Evolutionary conservation across 2,113 vertebrate species (phyloP).

Genomic region (Stictonetta naevosa): DNA sequence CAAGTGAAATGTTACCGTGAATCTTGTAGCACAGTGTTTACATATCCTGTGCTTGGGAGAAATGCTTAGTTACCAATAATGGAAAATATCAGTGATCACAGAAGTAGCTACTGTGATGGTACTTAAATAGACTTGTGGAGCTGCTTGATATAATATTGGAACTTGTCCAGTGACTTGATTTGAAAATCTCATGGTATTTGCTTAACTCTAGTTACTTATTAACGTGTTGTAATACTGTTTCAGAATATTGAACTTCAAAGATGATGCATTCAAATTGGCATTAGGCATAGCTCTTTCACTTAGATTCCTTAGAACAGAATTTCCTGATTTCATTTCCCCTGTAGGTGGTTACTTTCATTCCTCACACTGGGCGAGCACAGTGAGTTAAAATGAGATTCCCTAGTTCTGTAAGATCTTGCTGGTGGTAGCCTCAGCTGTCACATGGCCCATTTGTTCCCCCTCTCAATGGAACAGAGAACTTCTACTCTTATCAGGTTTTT

Average conservation of each 20-base stretch:
- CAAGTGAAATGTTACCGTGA: neutral
- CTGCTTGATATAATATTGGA: neutral
- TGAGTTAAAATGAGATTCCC: neutral
- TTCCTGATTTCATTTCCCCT: neutral
- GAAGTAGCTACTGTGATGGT: neutral
- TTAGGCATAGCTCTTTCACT: neutral
- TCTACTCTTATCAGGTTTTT: neutral
- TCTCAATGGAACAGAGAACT: neutral
- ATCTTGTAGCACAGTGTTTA: neutral
- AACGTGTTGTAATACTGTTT: neutral
- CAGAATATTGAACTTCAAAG: neutral
- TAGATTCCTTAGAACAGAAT: neutral
- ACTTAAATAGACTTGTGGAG: neutral
- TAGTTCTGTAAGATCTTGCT: neutral
- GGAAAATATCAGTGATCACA: rapidly evolving
- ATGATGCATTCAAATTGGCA: neutral
- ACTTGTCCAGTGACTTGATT: neutral
- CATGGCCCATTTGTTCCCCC: neutral
- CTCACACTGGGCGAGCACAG: neutral
- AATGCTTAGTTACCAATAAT: neutral
- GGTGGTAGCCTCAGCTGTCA: neutral
- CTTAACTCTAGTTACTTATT: neutral
- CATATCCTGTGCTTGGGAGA: neutral
- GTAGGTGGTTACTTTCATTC: neutral
- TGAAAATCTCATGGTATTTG: neutral